These are phyloP conservation scores for Picus viridis DNA, from an alignment of 2,797 vertebrate genomes.

Conservation along the genomic window DNA sequence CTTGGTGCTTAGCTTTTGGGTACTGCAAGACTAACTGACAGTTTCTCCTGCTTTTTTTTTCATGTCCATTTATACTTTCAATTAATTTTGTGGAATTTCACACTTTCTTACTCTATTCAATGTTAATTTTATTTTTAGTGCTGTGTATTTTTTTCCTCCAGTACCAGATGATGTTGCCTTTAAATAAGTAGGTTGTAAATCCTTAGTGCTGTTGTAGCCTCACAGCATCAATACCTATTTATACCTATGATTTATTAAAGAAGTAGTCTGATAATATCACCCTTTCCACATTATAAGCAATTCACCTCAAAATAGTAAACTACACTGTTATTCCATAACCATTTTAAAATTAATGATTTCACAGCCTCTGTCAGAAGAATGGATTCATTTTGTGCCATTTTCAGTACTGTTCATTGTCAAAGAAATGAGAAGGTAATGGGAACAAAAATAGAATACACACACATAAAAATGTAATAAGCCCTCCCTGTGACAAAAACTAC, in stretches of 20 bases:
- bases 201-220: background rate
- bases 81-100: background rate
- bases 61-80: background rate
- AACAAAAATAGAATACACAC: background rate
- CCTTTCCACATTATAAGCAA: background rate
- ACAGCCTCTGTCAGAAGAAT: background rate
- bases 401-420: background rate
- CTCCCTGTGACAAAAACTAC: background rate
- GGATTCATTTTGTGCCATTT: slow-evolving; percentile 13
- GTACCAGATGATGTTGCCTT: background rate
- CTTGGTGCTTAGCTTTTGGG: rapidly evolving
- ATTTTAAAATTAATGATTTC: slow-evolving; percentile 20
- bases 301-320: background rate
- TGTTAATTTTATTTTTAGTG: background rate
- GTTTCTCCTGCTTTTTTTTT: background rate
- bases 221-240: background rate
- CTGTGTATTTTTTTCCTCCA: background rate
- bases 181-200: background rate
- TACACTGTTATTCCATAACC: background rate
- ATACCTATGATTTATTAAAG: background rate
- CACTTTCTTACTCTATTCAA: background rate
- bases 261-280: background rate
- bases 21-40: background rate
- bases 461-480: background rate
- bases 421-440: background rate